phyloP scores from a whole-genome alignment of 1,140 invertebrate genomes.

The Bradysia coprophila region DNA sequence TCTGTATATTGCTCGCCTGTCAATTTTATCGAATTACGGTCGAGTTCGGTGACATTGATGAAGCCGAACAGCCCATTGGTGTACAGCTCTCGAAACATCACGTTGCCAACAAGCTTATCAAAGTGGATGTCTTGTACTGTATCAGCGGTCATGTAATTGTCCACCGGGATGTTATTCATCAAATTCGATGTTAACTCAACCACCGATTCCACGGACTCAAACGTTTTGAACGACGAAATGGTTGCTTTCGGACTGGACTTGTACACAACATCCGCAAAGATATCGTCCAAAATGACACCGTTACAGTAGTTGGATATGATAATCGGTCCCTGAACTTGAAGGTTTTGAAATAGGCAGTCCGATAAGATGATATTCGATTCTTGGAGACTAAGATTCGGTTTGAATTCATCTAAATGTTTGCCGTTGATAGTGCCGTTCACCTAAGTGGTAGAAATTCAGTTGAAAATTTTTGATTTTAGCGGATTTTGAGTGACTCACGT shows the following conservation, averaged over 20 bases:
- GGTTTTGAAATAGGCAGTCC: slow-evolving; percentile 22
- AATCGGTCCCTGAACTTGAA: slow-evolving; percentile 25
- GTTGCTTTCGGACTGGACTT: slow-evolving; percentile 13
- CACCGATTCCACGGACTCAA: slow-evolving; percentile 16
- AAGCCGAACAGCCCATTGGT: slow-evolving; percentile 17
- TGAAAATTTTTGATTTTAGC: no score
- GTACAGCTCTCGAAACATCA: slow-evolving; percentile 22
- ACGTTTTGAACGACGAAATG: slow-evolving; percentile 22
- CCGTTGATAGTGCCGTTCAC: slow-evolving; percentile 26
- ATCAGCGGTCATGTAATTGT: slow-evolving; percentile 24
- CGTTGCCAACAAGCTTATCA: slow-evolving; percentile 17
- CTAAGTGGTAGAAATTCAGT: slow-evolving; percentile 14
- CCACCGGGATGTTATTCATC: slow-evolving; percentile 22
- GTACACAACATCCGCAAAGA: slow-evolving; percentile 17
- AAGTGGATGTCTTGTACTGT: slow-evolving; percentile 21
- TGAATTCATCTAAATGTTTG: slow-evolving; percentile 19
- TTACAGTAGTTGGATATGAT: slow-evolving; percentile 18
- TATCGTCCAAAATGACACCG: slow-evolving; percentile 11
- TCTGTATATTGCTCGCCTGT: slow-evolving; percentile 14
- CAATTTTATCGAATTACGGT: slow-evolving; percentile 16
- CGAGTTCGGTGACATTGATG: slow-evolving; percentile 21
- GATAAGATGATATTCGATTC: slow-evolving; percentile 21
- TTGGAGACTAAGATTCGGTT: slow-evolving; percentile 23
- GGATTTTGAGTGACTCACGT: slow-evolving; percentile 20
- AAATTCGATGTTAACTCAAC: slow-evolving; percentile 14